Evolutionary conservation across 2,888 invertebrate species (phyloP), one percentile per base, ranked within the genome.

Genomic region (Pseudanteris insignis): DNA sequence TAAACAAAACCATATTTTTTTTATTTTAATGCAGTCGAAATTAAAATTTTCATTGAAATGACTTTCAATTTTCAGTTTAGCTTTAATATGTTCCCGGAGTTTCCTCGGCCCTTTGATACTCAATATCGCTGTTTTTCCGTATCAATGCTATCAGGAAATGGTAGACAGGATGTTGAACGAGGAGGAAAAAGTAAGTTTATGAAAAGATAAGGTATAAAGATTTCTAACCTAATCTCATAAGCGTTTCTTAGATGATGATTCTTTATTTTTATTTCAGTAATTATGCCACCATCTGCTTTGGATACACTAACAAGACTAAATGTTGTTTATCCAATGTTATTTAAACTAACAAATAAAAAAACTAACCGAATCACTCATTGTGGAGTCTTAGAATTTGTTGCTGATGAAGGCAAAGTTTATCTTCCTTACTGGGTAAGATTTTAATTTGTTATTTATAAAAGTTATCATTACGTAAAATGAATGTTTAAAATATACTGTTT

Each of bases 281-380:
- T 98, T 30, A 96, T 98, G 94, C 97, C 98, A 5, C 96, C 96
- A 0, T 96, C 96, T 29, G 96, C 96, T 0, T 80, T 98, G 67
- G 97, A 98, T 75, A 89, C 91, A 66, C 84, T 98, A 4, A 96
- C 95, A 2, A 85, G 96, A 57, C 83, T 96, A 12, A 97, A 97
- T 80, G 95, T 98, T 63, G 94, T 92, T 74, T 99, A 98, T 77
- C 99, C 99, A 0, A 99, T 99, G 98, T 85, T 99, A 54, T 99
- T 99, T 79, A 97, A 96, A 79, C 82, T 99, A 24, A 92, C 89
- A 14, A 97, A 97, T 78, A 89, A 88, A 68, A 91, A 90, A 73
- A 89, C 89, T 3, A 89, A 88, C 65, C 85, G 57, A 37, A 48
- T 57, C 7, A 57, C 48, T 2, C 57, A 57, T 21, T 48, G 37